phyloP scores from a whole-genome alignment of 2,888 invertebrate species.

The Pristionchus arcanus region DNA sequence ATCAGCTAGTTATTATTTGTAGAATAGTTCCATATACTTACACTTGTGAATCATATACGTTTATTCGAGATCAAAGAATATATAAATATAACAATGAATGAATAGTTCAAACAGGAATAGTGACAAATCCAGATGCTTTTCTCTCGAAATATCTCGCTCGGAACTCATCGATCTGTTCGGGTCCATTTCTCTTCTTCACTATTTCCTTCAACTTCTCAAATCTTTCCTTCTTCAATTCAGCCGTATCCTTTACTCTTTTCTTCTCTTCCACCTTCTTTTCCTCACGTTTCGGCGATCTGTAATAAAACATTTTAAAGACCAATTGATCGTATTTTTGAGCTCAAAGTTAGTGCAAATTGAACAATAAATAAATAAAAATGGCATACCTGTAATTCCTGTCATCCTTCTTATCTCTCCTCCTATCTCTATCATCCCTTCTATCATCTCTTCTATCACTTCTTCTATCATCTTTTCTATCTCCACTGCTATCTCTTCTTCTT shows the following conservation, averaged over 20 bases:
- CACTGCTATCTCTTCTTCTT: conserved; percentile 54
- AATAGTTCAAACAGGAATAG: conserved; percentile 60
- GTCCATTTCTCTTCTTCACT: conserved; percentile 66
- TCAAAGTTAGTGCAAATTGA: not conserved
- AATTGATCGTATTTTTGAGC: conserved; percentile 24
- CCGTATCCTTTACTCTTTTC: conserved; percentile 39
- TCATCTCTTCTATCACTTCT: conserved; percentile 51
- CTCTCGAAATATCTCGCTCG: conserved; percentile 64
- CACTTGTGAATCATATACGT: not conserved
- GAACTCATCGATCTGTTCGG: conserved; percentile 63
- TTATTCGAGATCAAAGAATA: conserved; percentile 11
- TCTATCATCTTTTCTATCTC: conserved; percentile 45
- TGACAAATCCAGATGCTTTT: conserved; percentile 60
- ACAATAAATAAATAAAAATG: not conserved
- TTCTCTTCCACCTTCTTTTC: conserved; percentile 56
- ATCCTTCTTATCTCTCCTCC: conserved; percentile 34
- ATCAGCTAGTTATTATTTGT: no score
- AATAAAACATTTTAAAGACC: not conserved
- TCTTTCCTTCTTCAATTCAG: conserved; percentile 59
- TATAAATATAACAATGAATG: conserved; percentile 21
- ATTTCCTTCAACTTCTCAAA: conserved; percentile 64
- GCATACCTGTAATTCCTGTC: conserved; percentile 15
- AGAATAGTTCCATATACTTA: no score
- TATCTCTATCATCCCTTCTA: conserved; percentile 38
- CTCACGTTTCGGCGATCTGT: conserved; percentile 49